A percentile compares a stretch with the other conserved stretches of the same genome.
Evolutionary conservation across 2,888 invertebrate genomes (phyloP).

Genomic region (Sphaerophoria rueppellii): DNA sequence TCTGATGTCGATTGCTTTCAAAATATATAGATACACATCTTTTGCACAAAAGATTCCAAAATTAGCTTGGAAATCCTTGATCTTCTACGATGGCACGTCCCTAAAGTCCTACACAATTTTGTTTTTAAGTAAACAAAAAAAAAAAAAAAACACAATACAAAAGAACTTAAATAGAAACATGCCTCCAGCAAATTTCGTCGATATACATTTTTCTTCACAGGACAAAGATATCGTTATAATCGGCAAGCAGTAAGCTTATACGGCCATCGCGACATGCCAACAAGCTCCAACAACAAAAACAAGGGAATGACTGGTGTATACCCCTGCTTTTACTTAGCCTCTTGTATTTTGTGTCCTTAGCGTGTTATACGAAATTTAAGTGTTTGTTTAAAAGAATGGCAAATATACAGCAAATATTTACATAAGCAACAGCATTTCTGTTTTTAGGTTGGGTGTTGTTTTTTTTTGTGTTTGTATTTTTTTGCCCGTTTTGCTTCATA

Average conservation of each 20-base stretch:
- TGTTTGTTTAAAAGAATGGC: constrained; percentile 45
- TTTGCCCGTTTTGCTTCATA: background rate
- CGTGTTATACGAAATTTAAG: constrained; percentile 34
- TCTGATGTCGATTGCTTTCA: constrained; percentile 40
- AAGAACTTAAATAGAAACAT: too few species aligned
- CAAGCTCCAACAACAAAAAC: background rate
- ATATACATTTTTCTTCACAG: constrained; percentile 23
- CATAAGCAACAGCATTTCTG: constrained; percentile 45
- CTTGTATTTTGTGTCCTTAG: constrained; percentile 32
- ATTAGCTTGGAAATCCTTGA: constrained; percentile 32
- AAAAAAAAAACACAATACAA: constrained; percentile 15
- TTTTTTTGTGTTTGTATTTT: constrained; percentile 5
- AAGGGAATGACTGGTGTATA: background rate
- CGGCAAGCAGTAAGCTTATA: constrained; percentile 34
- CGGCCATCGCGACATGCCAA: constrained; percentile 24
- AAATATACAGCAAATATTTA: constrained; percentile 44
- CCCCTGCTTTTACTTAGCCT: background rate
- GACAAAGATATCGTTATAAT: constrained; percentile 23
- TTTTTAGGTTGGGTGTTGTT: constrained; percentile 23
- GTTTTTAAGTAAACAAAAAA: constrained; percentile 10
- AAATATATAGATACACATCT: background rate
- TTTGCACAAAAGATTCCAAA: background rate
- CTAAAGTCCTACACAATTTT: constrained; percentile 1
- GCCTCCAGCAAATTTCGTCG: background rate
- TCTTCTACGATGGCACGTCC: constrained; percentile 35